These are phyloP conservation scores for Slavum lentiscoides DNA, from an alignment of 2,888 invertebrate genomes.

Conservation along the genomic window DNA sequence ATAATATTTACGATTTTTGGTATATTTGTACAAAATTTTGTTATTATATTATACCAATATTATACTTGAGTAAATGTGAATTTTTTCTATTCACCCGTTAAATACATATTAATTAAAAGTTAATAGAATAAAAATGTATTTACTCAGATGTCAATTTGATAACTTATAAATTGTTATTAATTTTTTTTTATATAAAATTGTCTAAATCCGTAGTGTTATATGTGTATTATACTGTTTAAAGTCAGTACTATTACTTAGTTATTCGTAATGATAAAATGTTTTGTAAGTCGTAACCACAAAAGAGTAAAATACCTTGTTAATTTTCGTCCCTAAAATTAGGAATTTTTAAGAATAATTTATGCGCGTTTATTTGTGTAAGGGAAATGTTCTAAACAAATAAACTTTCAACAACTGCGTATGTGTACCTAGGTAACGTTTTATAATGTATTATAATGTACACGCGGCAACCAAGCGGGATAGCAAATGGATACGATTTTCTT, in stretches of 20 bases:
- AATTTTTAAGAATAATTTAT: constrained; percentile 14
- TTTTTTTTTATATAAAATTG: too few relatives aligned
- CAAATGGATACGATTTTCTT: too few relatives aligned
- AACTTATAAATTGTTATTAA: background rate
- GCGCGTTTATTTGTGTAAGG: background rate
- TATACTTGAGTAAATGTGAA: background rate
- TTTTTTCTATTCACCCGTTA: background rate
- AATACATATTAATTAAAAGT: background rate
- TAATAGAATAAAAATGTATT: background rate
- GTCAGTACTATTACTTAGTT: too few relatives aligned
- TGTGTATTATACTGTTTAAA: too few relatives aligned
- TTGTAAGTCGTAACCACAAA: background rate
- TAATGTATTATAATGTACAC: too few relatives aligned
- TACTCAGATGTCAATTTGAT: background rate
- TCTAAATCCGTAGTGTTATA: too few relatives aligned
- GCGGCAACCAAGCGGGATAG: too few relatives aligned
- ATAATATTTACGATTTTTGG: background rate
- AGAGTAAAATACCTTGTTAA: too few relatives aligned
- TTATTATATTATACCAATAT: too few relatives aligned
- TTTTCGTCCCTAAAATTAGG: too few relatives aligned
- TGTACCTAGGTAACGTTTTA: too few relatives aligned
- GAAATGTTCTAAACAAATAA: background rate
- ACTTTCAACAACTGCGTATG: background rate
- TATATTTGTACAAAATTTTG: background rate
- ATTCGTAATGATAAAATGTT: background rate